A percentile compares a stretch with the other conserved stretches of the same genome.
These are phyloP conservation scores for Erannis defoliaria DNA, from an alignment of 2,888 invertebrate genomes.

Conservation along the genomic window DNA sequence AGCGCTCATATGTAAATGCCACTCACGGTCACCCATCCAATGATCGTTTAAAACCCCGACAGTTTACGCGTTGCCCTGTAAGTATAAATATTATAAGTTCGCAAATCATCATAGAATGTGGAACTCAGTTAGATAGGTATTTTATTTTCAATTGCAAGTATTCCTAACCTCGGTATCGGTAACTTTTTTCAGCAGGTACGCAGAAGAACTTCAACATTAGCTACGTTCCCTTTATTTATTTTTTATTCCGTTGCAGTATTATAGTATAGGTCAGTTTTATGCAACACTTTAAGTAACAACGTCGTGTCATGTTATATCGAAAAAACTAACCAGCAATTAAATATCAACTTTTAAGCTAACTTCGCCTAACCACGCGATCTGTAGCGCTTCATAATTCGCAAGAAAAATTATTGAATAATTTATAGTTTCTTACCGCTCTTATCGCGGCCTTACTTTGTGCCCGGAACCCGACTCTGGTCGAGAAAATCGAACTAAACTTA, in stretches of 20 bases:
- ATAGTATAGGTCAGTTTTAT: conserved; percentile 52
- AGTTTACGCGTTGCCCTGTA: too few relatives aligned
- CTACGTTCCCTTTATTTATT: conserved; percentile 22
- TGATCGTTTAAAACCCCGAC: too few relatives aligned
- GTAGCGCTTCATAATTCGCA: conserved; percentile 70
- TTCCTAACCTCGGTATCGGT: not conserved
- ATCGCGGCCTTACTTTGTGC: conserved; percentile 49
- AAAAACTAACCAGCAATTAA: conserved; percentile 45
- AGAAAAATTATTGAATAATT: conserved; percentile 77
- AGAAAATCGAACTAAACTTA: not conserved
- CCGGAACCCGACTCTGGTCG: conserved; percentile 40
- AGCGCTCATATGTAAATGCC: too few relatives aligned
- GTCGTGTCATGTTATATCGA: conserved; percentile 49
- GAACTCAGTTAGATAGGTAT: conserved; percentile 27
- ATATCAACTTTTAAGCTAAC: conserved; percentile 52
- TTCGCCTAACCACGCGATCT: conserved; percentile 74
- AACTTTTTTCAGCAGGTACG: conserved; percentile 32
- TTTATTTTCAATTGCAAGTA: conserved; percentile 20
- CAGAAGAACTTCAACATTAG: conserved; percentile 22
- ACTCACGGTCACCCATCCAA: too few relatives aligned
- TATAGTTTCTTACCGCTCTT: conserved; percentile 59
- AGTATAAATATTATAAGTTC: not conserved
- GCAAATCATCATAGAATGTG: not conserved
- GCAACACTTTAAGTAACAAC: conserved; percentile 47
- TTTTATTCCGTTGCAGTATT: conserved; percentile 42